Percentiles rank a stretch among this genome's conserved stretches.
Conservation (phyloP, 30 jellyfish, hydroid and myxozoan species). For the Cassiopea xamachana region DNA sequence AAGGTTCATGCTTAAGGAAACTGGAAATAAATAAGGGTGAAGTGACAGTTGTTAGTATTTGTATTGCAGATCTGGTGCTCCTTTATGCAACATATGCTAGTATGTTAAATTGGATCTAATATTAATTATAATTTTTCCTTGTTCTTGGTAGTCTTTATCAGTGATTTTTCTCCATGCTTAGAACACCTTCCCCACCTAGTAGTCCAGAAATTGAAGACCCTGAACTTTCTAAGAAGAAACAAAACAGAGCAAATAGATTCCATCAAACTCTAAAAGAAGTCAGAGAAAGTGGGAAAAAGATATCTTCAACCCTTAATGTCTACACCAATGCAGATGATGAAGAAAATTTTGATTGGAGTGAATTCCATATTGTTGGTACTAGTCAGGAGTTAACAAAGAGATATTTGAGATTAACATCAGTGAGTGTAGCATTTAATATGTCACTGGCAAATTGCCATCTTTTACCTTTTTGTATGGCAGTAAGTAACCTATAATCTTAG, state of each 20-base stretch:
- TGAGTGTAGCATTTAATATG: conserved; percentile 12
- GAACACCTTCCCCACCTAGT: conserved; percentile 41
- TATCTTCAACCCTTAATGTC: conserved; percentile 44
- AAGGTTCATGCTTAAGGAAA: no score
- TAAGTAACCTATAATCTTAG: no score
- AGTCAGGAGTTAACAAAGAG: conserved; percentile 81
- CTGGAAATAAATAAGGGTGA: no score
- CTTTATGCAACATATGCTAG: no score
- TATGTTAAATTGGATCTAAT: no score
- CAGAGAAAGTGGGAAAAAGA: conserved; percentile 24
- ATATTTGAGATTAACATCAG: conserved; percentile 93
- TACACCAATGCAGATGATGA: conserved; percentile 61
- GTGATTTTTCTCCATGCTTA: not conserved
- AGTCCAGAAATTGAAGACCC: conserved; percentile 66
- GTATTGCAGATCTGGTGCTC: no score
- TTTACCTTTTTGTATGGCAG: no score
- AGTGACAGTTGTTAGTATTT: no score
- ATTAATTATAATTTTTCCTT: no score
- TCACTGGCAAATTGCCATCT: no score
- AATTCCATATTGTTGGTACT: conserved; percentile 89
- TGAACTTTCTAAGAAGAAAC: conserved; percentile 56
- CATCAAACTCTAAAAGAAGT: conserved; percentile 50
- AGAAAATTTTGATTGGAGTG: conserved; percentile 79
- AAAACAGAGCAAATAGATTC: conserved; percentile 84
- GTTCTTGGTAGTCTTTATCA: no score